These are phyloP conservation scores for Hyles vespertilio DNA, from an alignment of 1,140 invertebrate species.

Conservation along the genomic window DNA sequence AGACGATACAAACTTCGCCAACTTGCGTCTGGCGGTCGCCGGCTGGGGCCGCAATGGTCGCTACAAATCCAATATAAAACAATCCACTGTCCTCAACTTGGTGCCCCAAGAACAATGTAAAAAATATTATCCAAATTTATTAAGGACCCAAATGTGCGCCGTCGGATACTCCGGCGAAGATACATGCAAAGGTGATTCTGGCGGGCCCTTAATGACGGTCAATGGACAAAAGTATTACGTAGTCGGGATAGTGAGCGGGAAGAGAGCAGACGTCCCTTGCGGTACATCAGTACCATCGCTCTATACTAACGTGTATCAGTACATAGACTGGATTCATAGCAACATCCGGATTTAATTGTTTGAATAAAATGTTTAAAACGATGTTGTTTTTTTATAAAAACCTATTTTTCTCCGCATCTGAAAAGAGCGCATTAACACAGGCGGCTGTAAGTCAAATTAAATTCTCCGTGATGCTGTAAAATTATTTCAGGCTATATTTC, in stretches of 20 bases:
- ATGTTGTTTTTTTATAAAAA: background rate
- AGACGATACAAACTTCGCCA: conserved; percentile 43
- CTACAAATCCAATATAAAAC: conserved; percentile 44
- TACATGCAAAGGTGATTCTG: conserved; percentile 63
- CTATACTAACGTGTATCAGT: conserved; percentile 60
- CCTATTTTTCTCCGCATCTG: background rate
- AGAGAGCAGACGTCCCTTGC: conserved; percentile 53
- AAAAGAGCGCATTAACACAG: background rate
- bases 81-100: conserved; percentile 53
- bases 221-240: conserved; percentile 49
- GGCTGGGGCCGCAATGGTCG: conserved; percentile 59
- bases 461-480: conserved; percentile 13
- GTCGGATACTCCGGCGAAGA: conserved; percentile 53
- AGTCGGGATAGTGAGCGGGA: conserved; percentile 59
- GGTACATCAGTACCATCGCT: conserved; percentile 57
- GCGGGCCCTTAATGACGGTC: conserved; percentile 59
- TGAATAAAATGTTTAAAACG: background rate
- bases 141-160: conserved; percentile 46
- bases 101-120: conserved; percentile 45
- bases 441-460: conserved; percentile 7
- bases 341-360: conserved; percentile 37
- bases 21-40: conserved; percentile 47
- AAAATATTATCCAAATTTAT: conserved; percentile 40
- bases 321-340: conserved; percentile 50
- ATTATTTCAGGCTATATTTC: conserved; percentile 14